Conservation (phyloP, 30 jellyfish, hydroid and myxozoan species). For the Chrysaora quinquecirrha region DNA sequence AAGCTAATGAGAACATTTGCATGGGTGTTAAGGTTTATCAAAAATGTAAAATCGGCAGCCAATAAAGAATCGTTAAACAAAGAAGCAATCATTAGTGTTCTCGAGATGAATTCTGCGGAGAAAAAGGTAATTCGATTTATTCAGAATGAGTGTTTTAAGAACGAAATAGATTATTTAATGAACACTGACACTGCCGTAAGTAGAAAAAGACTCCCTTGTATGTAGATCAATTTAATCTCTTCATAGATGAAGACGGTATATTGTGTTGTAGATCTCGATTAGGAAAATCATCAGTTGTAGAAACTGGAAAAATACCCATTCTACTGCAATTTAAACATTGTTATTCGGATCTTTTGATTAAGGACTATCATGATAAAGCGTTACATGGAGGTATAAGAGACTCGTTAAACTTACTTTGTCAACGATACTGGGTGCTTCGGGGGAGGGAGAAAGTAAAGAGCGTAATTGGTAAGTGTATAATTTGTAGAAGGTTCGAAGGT, state of each 20-base stretch:
- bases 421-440: too few relatives aligned
- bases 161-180: constrained; percentile 6
- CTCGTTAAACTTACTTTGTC: background rate
- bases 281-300: constrained; percentile 8
- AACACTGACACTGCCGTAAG: background rate
- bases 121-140: constrained; percentile 5
- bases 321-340: background rate
- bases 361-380: constrained; percentile 5
- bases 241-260: constrained; percentile 16
- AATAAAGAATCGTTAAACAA: background rate
- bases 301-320: constrained; percentile 5
- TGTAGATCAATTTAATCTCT: constrained; percentile 1
- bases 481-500: constrained; percentile 32
- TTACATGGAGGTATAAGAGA: constrained; percentile 6
- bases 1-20: constrained; percentile 2
- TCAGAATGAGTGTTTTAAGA: constrained; percentile 18
- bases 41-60: background rate
- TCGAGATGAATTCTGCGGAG: background rate
- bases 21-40: constrained; percentile 5
- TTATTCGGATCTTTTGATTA: background rate
- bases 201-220: constrained; percentile 2
- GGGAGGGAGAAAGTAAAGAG: background rate
- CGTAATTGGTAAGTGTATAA: background rate
- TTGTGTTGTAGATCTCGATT: constrained; percentile 8
- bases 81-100: background rate